Percentiles rank a stretch among this genome's conserved stretches.
Evolutionary conservation across 1,140 invertebrate genomes (phyloP).

Genomic region (Meloidogyne hapla): DNA sequence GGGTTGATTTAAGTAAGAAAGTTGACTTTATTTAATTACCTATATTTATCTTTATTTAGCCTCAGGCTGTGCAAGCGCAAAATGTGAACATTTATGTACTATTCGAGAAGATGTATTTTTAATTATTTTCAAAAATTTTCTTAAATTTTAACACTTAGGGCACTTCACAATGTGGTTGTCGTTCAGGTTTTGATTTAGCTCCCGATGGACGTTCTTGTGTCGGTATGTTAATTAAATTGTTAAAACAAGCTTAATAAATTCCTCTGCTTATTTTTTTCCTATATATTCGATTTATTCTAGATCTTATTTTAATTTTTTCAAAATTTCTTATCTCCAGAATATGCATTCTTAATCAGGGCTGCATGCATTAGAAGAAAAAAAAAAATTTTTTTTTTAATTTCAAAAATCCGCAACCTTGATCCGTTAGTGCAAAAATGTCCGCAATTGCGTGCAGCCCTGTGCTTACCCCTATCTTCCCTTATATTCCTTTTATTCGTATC

Average conservation of each 20-base stretch:
- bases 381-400: too few species aligned
- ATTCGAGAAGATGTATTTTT: conserved; percentile 39
- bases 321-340: not conserved
- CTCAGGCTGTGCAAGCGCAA: conserved; percentile 33
- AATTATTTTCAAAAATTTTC: not conserved
- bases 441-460: too few species aligned
- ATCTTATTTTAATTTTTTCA: not conserved
- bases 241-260: not conserved
- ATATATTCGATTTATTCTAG: too few species aligned
- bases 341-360: too few species aligned
- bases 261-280: not conserved
- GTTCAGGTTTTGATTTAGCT: conserved; percentile 54
- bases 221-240: conserved; percentile 31
- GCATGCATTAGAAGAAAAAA: too few species aligned
- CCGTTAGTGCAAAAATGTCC: too few species aligned
- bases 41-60: conserved; percentile 7
- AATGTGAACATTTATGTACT: conserved; percentile 59
- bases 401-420: too few species aligned
- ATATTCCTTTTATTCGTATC: not conserved
- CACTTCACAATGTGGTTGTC: conserved; percentile 56
- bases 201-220: conserved; percentile 57
- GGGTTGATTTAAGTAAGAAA: too few species aligned
- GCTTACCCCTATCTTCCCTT: too few species aligned
- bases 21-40: too few species aligned
- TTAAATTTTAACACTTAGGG: conserved; percentile 11